These are phyloP conservation scores for Drosophila atripex DNA, from an alignment of 2,888 invertebrate species.

Conservation along the genomic window DNA sequence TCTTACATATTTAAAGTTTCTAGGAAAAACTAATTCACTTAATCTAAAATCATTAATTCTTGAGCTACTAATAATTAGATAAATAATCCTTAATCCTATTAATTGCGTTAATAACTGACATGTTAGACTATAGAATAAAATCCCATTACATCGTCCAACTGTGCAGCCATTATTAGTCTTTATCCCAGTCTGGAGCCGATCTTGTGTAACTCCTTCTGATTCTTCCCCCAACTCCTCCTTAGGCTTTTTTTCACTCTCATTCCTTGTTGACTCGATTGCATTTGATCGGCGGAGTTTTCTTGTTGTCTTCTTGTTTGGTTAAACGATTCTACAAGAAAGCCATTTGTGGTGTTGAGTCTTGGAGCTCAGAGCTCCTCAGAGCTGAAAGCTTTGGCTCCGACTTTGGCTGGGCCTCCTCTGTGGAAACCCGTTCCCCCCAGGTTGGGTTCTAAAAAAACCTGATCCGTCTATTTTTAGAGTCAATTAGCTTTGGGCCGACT, in stretches of 20 bases:
- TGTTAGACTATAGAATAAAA: not conserved
- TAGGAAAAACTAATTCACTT: too few relatives aligned
- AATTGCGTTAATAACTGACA: not conserved
- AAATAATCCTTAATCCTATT: too few relatives aligned
- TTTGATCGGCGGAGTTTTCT: slow-evolving; percentile 50
- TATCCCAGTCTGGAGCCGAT: slow-evolving; percentile 7
- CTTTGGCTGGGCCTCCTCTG: slow-evolving; percentile 12
- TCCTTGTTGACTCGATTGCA: slow-evolving; percentile 35
- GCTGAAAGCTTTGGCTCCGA: slow-evolving; percentile 47
- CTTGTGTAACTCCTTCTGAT: slow-evolving; percentile 2
- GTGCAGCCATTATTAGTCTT: slow-evolving; percentile 17
- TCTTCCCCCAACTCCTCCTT: not conserved
- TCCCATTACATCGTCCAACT: slow-evolving; percentile 11
- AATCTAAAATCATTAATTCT: too few relatives aligned
- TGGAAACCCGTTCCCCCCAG: slow-evolving; percentile 53
- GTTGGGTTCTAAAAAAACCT: slow-evolving; percentile 20
- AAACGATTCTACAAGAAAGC: slow-evolving; percentile 51
- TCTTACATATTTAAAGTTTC: too few relatives aligned
- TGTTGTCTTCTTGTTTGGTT: slow-evolving; percentile 40
- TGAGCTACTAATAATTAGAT: too few relatives aligned
- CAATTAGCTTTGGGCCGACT: slow-evolving; percentile 59
- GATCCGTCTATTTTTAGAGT: slow-evolving; percentile 70
- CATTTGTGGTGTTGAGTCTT: slow-evolving; percentile 36
- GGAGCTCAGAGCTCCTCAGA: not conserved
- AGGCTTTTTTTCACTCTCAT: slow-evolving; percentile 61